Evolutionary conservation across 2,888 invertebrate genomes (phyloP).

Genomic region (Schizaphis graminum): DNA sequence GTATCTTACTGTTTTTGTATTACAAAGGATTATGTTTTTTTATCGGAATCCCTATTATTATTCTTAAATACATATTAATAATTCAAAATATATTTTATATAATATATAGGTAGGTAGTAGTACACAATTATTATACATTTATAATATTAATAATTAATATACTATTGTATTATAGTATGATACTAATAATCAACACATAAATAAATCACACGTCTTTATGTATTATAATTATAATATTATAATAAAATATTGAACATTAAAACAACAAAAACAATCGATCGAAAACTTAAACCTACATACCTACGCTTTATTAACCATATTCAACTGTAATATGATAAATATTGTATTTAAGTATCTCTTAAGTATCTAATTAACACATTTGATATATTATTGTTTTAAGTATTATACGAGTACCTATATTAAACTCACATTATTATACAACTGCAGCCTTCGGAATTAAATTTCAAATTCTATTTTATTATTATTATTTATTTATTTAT

Average conservation of each 20-base stretch:
- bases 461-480: constrained; percentile 2
- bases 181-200: constrained; percentile 37
- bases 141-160: constrained; percentile 24
- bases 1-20: neutral
- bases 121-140: neutral
- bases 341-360: neutral
- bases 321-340: neutral
- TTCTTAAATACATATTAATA: constrained; percentile 6
- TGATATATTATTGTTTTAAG: neutral
- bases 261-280: neutral
- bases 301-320: neutral
- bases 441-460: constrained; percentile 33
- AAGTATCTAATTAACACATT: constrained; percentile 14
- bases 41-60: neutral
- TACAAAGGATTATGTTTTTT: neutral
- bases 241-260: neutral
- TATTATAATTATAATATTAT: neutral
- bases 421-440: neutral
- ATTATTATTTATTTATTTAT: too few species aligned
- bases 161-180: neutral
- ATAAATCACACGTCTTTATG: constrained; percentile 48
- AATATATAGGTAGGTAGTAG: neutral
- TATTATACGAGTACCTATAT: neutral
- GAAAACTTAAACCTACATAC: constrained; percentile 2
- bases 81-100: constrained; percentile 4